A percentile compares a stretch with the other conserved stretches of the same genome.
These are phyloP conservation scores for Bimastos eiseni DNA, from an alignment of 2,888 invertebrate species.

Conservation along the genomic window DNA sequence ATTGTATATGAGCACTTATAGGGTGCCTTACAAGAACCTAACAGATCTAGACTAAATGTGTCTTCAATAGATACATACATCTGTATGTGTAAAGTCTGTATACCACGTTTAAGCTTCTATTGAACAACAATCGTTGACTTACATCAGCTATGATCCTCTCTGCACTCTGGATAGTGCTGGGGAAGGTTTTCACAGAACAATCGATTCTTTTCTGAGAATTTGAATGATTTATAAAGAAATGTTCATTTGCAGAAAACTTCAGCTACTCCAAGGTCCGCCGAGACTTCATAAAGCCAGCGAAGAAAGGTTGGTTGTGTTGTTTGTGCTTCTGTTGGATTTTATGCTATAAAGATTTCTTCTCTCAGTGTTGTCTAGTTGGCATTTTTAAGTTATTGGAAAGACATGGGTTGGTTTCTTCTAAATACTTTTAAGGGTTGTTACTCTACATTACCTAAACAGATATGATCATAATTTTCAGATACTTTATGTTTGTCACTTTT, in stretches of 20 bases:
- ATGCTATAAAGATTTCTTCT: background rate
- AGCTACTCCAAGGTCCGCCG: slow-evolving; percentile 36
- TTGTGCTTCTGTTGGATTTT: background rate
- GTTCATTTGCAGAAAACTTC: slow-evolving; percentile 39
- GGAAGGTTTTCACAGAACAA: background rate
- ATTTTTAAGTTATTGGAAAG: background rate
- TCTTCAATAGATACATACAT: too few species aligned
- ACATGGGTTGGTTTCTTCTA: background rate
- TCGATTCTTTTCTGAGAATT: background rate
- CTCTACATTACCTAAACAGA: background rate
- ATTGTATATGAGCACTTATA: too few species aligned
- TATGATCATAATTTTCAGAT: background rate
- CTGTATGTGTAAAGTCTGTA: too few species aligned
- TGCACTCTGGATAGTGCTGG: background rate
- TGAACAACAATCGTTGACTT: too few species aligned
- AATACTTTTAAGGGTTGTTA: background rate
- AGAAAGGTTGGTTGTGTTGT: slow-evolving; percentile 37
- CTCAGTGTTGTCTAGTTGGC: slow-evolving; percentile 22
- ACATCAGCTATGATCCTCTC: too few species aligned
- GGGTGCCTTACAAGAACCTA: too few species aligned
- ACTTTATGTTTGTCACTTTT: background rate
- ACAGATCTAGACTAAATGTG: too few species aligned
- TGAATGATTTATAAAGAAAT: background rate
- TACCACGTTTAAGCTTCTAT: too few species aligned
- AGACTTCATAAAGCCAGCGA: slow-evolving; percentile 39